Evolutionary conservation across 2,113 vertebrate species (phyloP).

Genomic region (Ranitomeya imitator): DNA sequence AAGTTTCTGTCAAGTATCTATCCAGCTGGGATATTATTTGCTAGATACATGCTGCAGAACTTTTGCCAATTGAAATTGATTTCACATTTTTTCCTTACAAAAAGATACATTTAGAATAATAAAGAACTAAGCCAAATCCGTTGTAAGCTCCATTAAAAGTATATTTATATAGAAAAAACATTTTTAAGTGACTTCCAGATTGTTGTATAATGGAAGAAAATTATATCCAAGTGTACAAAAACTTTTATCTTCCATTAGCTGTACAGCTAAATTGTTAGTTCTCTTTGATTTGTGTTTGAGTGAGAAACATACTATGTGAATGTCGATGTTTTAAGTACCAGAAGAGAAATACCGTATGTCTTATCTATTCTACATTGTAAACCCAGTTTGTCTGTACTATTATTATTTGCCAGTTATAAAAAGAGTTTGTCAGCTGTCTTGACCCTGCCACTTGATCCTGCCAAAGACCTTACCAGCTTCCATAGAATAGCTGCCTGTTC

Average conservation of each 20-base stretch:
- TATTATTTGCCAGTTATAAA: neutral
- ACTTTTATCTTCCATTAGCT: slow-evolving; percentile 47
- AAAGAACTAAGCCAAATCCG: slow-evolving; percentile 35
- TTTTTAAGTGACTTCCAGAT: slow-evolving; percentile 33
- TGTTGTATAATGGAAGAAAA: slow-evolving; percentile 46
- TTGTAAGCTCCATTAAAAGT: slow-evolving; percentile 48
- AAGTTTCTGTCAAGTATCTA: neutral
- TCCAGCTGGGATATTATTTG: slow-evolving; percentile 17
- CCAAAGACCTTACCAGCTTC: too few species aligned
- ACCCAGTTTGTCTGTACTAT: neutral
- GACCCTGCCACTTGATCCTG: too few species aligned
- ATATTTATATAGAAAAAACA: slow-evolving; percentile 42
- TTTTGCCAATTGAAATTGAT: slow-evolving; percentile 4
- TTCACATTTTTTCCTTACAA: slow-evolving; percentile 19
- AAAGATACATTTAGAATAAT: slow-evolving; percentile 45
- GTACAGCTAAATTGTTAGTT: slow-evolving; percentile 37
- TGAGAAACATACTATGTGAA: neutral
- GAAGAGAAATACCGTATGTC: neutral
- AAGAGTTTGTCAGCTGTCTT: too few species aligned
- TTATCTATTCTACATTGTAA: neutral
- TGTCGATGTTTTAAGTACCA: neutral
- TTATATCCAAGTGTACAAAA: slow-evolving; percentile 44
- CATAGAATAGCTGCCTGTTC: too few species aligned
- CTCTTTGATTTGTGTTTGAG: neutral
- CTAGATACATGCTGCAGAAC: slow-evolving; percentile 3